phyloP scores from a whole-genome alignment of 2,888 invertebrate genomes.

The Lasioglossum lativentre region DNA sequence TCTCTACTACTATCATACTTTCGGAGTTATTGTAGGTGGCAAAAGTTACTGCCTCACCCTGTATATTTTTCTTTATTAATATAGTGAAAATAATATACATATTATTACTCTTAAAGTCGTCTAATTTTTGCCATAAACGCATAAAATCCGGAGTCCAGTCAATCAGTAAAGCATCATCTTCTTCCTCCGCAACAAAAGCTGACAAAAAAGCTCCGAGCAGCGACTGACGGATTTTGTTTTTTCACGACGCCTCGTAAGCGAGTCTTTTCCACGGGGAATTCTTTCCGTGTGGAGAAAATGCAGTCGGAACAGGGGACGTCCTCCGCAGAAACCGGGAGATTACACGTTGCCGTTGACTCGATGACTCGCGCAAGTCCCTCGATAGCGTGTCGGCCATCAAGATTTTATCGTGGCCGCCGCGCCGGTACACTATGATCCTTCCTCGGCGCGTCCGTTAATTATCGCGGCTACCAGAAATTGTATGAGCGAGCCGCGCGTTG shows the following conservation, averaged over 20 bases:
- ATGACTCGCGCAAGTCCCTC: conserved; percentile 7
- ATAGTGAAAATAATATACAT: no score
- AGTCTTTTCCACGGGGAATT: neutral
- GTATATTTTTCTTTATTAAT: no score
- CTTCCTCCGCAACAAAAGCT: no score
- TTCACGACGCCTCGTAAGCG: neutral
- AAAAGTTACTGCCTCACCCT: no score
- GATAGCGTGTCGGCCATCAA: conserved; percentile 6
- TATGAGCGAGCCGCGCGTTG: conserved; percentile 5
- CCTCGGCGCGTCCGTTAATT: conserved; percentile 14
- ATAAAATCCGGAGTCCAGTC: no score
- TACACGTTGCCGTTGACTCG: conserved; percentile 9
- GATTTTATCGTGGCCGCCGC: conserved; percentile 15
- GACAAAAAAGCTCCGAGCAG: no score
- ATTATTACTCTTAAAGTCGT: no score
- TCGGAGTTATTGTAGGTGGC: no score
- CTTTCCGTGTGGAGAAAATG: neutral
- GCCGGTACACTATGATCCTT: conserved; percentile 17
- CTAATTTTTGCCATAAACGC: no score
- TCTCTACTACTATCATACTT: no score
- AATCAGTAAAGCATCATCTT: no score
- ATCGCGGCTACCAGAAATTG: conserved; percentile 31
- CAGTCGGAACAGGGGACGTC: neutral
- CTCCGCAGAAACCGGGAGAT: conserved; percentile 10
- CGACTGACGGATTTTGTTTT: neutral